Evolutionary conservation across 2,113 vertebrate genomes (phyloP), one percentile per base, ranked within the genome.

Genomic region (Colaptes auratus): DNA sequence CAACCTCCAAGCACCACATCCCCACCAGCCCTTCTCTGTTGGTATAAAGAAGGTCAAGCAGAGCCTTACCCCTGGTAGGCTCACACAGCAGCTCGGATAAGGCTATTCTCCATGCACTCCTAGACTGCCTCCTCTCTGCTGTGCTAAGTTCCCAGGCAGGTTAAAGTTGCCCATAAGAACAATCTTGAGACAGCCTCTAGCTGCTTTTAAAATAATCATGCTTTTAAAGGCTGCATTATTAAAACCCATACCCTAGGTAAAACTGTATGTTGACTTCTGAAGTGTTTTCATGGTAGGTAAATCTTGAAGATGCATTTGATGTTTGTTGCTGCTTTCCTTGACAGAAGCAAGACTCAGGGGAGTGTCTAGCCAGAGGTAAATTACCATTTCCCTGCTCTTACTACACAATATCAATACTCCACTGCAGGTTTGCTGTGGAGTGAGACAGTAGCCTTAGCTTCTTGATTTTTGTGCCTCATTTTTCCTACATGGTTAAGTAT

Each of bases 221-320:
- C 13, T 92, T 91, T 78, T 61, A 58, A n/a, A 88, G 8, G 55
- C 13, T 86, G 84, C 10, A 44, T 74, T 69, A 58, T 74, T 77
- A 74, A 78, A 81, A 82, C 17, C 28, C 1, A 27, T 73, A 8
- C 44, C 17, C 30, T 69, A 36, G 33, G 31, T 84, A 67, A 61
- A 72, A 67, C 10, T 85, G 42, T 82, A 50, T 86, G 33, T 70
- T 95, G 84, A 89, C 63, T 71, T 88, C 30, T 93, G 60, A 91
- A 93, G 77, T 92, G 46, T 72, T 95, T 95, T 97, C 94, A 94
- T 96, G 90, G 65, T 87, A 98, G 98, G 94, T 98, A 46, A 97
- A 98, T 72, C 97, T 98, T 91, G 98, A 98, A 97, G 98, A 98
- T 92, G 98, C 98, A 0, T 98, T 98, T 61, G 97, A 98, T 74